Base-by-base conservation (phyloP, 2,888 invertebrate genomes). In the Malthinus flaveolus region DNA sequence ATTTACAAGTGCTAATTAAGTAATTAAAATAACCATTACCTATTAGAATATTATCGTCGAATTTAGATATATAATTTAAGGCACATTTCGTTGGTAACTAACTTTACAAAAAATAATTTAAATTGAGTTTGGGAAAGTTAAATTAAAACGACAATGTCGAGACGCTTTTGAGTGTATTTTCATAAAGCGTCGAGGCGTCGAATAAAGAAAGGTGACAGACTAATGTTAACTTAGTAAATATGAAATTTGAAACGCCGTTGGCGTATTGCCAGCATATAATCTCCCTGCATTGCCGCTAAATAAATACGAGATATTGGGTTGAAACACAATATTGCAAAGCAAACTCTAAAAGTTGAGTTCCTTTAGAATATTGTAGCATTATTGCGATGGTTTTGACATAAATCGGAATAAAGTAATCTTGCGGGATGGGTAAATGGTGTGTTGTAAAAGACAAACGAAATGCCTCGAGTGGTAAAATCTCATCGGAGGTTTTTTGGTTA, bases 161-260 rank as follows among this genome's bases (percentile, higher is more conserved):
- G 52, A 23, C 23, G 23, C 23, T 23, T 23, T 23, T 23, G 23
- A 23, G 23, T 23, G 5, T 23, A 23, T 23, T 23, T 48, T 58
- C 54, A 59, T 45, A 48, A 52, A 49, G 62, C 68, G 68, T 64
- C 66, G 68, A 59, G 70, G 64, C 67, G 59, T 62, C 61, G 52
- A 42, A 47, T 56, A 42, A 56, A 23, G 23, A 23, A 23, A 71
- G 71, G 72, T 71, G 72, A 67, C 66, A 63, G 70, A 68, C 69
- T 70, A 72, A 72, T 75, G 74, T 75, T 75, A 71, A 72, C 72
- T 73, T 68, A 61, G 74, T 70, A 75, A 76, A 77, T 77, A 75
- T 77, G 75, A 74, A 74, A 75, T 75, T 72, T 72, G 73, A 75
- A 75, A 73, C 75, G 75, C 74, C 69, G 57, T 64, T 69, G 74